These are phyloP conservation scores for Hemiscyllium ocellatum DNA, from an alignment of 2,113 vertebrate genomes.

Conservation along the genomic window DNA sequence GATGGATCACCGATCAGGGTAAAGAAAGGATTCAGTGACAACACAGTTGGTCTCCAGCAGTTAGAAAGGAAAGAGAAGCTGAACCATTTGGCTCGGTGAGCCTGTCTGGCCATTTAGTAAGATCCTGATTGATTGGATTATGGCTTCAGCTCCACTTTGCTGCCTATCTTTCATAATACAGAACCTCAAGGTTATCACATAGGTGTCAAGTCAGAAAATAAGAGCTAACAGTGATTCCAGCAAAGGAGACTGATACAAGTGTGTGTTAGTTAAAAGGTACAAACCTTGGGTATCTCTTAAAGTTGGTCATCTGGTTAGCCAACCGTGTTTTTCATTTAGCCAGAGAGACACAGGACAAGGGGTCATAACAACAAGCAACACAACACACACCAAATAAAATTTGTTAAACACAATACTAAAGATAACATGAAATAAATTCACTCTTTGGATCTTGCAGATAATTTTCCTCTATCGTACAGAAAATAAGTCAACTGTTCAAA, in stretches of 20 bases:
- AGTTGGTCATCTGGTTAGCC: neutral
- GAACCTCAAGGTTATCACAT: neutral
- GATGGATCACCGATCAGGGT: neutral
- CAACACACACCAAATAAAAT: neutral
- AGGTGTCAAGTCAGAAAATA: neutral
- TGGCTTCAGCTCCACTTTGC: too few species aligned
- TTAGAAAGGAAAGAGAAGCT: neutral
- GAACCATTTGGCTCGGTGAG: too few species aligned
- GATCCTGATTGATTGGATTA: too few species aligned
- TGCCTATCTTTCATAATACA: too few species aligned
- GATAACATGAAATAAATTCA: neutral
- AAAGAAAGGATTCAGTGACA: neutral
- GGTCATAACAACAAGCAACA: neutral
- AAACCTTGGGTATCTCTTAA: neutral
- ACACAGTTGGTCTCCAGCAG: neutral
- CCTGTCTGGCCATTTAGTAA: too few species aligned
- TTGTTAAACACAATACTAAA: neutral
- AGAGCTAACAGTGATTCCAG: neutral
- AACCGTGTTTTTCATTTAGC: neutral
- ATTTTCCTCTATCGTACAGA: neutral
- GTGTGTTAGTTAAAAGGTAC: neutral
- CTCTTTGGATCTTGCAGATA: neutral
- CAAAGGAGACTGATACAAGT: neutral
- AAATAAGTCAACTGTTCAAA: neutral
- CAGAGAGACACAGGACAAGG: neutral